A percentile compares a stretch with the other conserved stretches of the same genome.
Evolutionary conservation across 2,888 invertebrate species (phyloP).

Genomic region (Pseudoips prasinana): DNA sequence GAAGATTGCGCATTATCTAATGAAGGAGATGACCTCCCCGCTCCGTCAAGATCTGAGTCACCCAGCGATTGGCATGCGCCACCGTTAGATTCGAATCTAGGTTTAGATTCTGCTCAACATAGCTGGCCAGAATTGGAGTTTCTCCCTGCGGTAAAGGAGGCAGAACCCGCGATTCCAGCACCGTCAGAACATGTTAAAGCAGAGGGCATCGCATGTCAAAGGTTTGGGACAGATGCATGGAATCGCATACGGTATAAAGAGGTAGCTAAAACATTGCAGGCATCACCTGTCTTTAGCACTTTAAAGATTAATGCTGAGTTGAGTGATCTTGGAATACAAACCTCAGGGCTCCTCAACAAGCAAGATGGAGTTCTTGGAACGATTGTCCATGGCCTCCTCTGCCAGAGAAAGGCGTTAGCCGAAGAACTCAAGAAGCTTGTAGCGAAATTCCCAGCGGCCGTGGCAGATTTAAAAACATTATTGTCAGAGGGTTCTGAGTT

Average conservation of each 20-base stretch:
- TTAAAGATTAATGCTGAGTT: slow-evolving; percentile 18
- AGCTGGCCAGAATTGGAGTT: slow-evolving; percentile 2
- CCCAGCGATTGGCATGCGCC: slow-evolving; percentile 1
- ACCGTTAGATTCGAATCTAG: background rate
- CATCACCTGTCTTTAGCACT: slow-evolving; percentile 16
- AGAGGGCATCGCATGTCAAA: slow-evolving; percentile 19
- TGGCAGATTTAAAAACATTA: slow-evolving; percentile 2
- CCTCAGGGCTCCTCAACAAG: slow-evolving; percentile 3
- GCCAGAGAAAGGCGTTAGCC: slow-evolving; percentile 9
- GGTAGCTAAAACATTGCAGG: slow-evolving; percentile 15
- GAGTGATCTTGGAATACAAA: slow-evolving; percentile 1
- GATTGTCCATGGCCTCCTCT: slow-evolving; percentile 13
- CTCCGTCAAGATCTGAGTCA: background rate
- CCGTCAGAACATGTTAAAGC: slow-evolving; percentile 5
- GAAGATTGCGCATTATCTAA: background rate
- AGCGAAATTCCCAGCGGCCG: slow-evolving; percentile 3
- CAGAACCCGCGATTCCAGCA: slow-evolving; percentile 13
- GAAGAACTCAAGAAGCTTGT: slow-evolving; percentile 6
- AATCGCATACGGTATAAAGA: slow-evolving; percentile 20
- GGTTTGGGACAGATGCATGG: slow-evolving; percentile 12
- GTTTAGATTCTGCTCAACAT: background rate
- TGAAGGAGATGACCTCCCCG: background rate
- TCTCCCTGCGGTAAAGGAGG: slow-evolving; percentile 7
- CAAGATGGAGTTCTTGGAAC: slow-evolving; percentile 16
- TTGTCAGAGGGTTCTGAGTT: slow-evolving; percentile 8